Evolutionary conservation across 2,888 invertebrate genomes (phyloP).

Genomic region (Notocelia uddmanniana): DNA sequence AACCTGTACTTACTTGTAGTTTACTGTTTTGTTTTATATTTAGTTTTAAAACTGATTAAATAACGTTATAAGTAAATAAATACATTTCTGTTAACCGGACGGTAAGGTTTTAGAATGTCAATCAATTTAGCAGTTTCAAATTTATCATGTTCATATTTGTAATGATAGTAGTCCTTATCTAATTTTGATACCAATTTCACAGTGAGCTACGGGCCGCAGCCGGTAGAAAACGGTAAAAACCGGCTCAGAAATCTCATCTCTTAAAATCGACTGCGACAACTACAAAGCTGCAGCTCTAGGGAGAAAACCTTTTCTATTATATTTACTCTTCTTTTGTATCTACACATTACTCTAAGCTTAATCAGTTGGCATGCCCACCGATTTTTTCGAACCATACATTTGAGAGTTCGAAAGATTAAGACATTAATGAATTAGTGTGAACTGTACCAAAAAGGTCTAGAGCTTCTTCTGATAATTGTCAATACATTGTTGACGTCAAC

Average conservation of each 20-base stretch:
- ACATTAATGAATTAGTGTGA: no score
- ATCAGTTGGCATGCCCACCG: neutral
- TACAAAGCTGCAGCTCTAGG: conserved; percentile 11
- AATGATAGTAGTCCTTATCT: conserved; percentile 52
- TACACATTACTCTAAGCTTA: neutral
- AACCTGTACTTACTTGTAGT: conserved; percentile 11
- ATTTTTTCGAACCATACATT: neutral
- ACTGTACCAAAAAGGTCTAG: no score
- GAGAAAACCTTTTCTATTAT: neutral
- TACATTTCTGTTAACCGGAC: conserved; percentile 59
- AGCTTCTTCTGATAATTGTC: no score
- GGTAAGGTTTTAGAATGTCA: conserved; percentile 63
- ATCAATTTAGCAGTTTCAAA: conserved; percentile 45
- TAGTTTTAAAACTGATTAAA: conserved; percentile 43
- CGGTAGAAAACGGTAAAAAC: conserved; percentile 34
- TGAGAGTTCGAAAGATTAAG: no score
- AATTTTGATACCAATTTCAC: conserved; percentile 47
- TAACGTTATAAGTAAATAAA: conserved; percentile 47
- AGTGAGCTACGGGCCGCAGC: conserved; percentile 35
- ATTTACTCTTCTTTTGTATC: neutral
- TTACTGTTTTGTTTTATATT: conserved; percentile 33
- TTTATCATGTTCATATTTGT: conserved; percentile 31
- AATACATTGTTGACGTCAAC: no score
- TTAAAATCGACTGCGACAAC: conserved; percentile 17
- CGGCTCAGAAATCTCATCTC: conserved; percentile 5